A percentile compares a stretch with the other conserved stretches of the same genome.
phyloP scores from a whole-genome alignment of 1,140 invertebrate species.

The Hylyphantes graminicola region DNA sequence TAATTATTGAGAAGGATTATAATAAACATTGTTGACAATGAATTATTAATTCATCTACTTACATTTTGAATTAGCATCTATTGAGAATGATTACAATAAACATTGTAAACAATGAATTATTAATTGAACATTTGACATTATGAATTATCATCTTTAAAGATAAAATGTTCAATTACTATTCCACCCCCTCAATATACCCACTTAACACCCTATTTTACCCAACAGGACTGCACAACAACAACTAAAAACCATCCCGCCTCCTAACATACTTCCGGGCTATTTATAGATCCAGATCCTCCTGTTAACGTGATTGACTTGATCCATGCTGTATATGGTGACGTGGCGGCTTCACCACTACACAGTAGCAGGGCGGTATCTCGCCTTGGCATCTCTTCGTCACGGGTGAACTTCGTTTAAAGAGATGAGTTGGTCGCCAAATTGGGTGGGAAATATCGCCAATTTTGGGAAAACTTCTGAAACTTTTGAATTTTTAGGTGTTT shows the following conservation, averaged over 20 bases:
- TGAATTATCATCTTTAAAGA: no score
- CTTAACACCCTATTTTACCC: slow-evolving; percentile 39
- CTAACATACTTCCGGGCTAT: slow-evolving; percentile 27
- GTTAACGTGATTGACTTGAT: slow-evolving; percentile 24
- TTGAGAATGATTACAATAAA: no score
- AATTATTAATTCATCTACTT: no score
- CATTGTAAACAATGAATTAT: no score
- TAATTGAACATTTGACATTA: no score
- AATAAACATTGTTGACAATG: no score
- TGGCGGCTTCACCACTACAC: background rate
- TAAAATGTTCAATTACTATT: background rate
- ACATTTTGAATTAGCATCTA: no score
- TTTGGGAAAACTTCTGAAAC: no score
- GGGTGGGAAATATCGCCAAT: no score
- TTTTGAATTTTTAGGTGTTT: no score
- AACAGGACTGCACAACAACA: background rate
- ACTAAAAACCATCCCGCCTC: slow-evolving; percentile 9
- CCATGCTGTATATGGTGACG: slow-evolving; percentile 3
- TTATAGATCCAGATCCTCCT: slow-evolving; percentile 28
- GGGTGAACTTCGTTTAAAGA: background rate
- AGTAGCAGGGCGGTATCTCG: slow-evolving; percentile 21
- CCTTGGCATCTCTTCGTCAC: slow-evolving; percentile 17
- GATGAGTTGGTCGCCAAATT: no score
- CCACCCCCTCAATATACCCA: slow-evolving; percentile 37
- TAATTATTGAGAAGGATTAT: no score